Conservation (phyloP, 2,797 vertebrate genomes). For the Microctenopoma stevenorrisi region DNA sequence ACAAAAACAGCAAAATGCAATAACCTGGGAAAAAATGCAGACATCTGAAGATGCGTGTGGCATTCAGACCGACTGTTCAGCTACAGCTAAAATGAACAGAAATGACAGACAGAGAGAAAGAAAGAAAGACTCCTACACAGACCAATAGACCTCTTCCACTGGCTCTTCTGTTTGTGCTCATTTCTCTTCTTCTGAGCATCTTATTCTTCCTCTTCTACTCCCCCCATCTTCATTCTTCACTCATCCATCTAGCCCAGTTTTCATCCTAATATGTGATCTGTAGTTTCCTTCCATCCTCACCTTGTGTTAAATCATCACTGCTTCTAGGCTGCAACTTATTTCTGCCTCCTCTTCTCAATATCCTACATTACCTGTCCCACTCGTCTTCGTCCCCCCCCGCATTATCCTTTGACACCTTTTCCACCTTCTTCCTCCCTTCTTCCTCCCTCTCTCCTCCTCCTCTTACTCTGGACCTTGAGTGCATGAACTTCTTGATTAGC, state of each 20-base stretch:
- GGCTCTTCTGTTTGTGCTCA: constrained; percentile 18
- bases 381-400: constrained; percentile 4
- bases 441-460: constrained; percentile 5
- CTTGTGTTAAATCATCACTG: constrained; percentile 19
- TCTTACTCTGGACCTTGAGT: constrained; percentile 34
- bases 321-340: constrained; percentile 24
- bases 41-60: constrained; percentile 57
- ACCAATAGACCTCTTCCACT: constrained; percentile 15
- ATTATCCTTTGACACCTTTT: constrained; percentile 23
- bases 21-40: constrained; percentile 66
- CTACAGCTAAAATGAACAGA: constrained; percentile 47
- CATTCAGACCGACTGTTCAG: constrained; percentile 31
- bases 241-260: constrained; percentile 11
- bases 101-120: constrained; percentile 23
- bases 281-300: constrained; percentile 31
- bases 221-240: constrained; percentile 23
- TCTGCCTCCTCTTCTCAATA: constrained; percentile 15
- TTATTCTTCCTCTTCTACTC: constrained; percentile 9
- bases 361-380: constrained; percentile 31
- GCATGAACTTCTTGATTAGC: constrained; percentile 55
- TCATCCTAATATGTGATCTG: constrained; percentile 27
- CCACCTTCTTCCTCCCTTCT: not conserved
- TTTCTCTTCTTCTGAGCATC: constrained; percentile 25
- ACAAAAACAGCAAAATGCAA: constrained; percentile 62
- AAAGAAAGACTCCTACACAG: not conserved